These are phyloP conservation scores for Petromus typicus DNA, from an alignment of 2,113 vertebrate genomes.

Conservation along the genomic window DNA sequence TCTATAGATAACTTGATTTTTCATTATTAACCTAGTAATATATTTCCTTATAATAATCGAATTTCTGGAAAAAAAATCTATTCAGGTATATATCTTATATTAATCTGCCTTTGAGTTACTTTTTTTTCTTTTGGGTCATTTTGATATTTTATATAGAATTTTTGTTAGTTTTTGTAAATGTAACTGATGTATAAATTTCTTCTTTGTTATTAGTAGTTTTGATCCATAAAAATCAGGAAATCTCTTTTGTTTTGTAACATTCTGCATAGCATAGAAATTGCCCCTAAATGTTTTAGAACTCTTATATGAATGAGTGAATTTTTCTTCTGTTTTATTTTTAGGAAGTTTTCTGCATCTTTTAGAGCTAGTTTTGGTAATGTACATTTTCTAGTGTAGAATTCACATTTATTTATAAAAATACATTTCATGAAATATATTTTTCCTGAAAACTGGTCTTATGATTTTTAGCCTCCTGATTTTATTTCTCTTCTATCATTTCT, in stretches of 20 bases:
- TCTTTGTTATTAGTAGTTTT: slow-evolving; percentile 38
- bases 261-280: not conserved
- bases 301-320: not conserved
- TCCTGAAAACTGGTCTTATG: not conserved
- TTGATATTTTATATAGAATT: slow-evolving; percentile 32
- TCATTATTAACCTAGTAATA: not conserved
- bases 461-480: not conserved
- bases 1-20: not conserved
- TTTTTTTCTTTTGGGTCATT: not conserved
- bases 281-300: slow-evolving; percentile 7
- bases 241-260: slow-evolving; percentile 23
- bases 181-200: not conserved
- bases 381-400: slow-evolving; percentile 57
- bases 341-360: slow-evolving; percentile 18
- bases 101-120: not conserved
- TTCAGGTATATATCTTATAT: not conserved
- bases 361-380: slow-evolving; percentile 23
- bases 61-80: not conserved
- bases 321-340: slow-evolving; percentile 3
- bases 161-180: slow-evolving; percentile 50
- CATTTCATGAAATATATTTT: no score
- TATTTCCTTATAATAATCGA: slow-evolving; percentile 1
- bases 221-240: not conserved
- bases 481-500: not conserved
- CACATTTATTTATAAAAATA: not conserved